phyloP scores from a whole-genome alignment of 1,140 invertebrate species.

The Telenomus remus region DNA sequence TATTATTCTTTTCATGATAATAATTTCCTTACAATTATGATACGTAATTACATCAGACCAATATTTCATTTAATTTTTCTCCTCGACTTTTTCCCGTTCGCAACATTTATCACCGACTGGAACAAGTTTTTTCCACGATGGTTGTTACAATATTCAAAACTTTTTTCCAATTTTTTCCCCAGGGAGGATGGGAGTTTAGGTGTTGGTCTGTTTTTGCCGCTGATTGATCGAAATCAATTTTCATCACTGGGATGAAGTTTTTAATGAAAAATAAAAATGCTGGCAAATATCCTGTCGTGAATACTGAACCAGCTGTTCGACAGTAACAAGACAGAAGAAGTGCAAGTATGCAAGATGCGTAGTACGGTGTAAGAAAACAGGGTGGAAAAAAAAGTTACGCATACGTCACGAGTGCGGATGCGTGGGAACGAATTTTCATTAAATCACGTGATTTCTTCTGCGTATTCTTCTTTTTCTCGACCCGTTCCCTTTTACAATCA shows the following conservation, averaged over 20 bases:
- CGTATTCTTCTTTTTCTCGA: slow-evolving; percentile 13
- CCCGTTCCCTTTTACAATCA: slow-evolving; percentile 7
- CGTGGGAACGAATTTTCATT: slow-evolving; percentile 59
- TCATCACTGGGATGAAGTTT: neutral
- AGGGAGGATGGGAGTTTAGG: no score
- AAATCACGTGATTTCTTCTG: slow-evolving; percentile 51
- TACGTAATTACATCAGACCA: slow-evolving; percentile 22
- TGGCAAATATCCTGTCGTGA: slow-evolving; percentile 38
- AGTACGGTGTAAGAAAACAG: slow-evolving; percentile 34
- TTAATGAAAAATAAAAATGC: slow-evolving; percentile 34
- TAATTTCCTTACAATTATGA: no score
- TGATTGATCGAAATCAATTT: no score
- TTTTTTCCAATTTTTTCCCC: no score
- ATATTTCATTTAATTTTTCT: slow-evolving; percentile 26
- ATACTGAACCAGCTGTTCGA: slow-evolving; percentile 51
- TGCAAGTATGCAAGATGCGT: slow-evolving; percentile 53
- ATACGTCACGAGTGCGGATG: slow-evolving; percentile 53
- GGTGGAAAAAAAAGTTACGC: slow-evolving; percentile 40
- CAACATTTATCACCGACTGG: no score
- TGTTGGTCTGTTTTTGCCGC: no score
- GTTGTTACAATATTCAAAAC: no score
- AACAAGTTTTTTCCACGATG: no score
- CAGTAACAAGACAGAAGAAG: slow-evolving; percentile 54
- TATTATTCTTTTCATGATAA: no score
- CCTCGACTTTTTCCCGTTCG: no score